Evolutionary conservation across 2,888 invertebrate genomes (phyloP), one percentile per base, ranked within the genome.

Genomic region (Drosophila colorata): DNA sequence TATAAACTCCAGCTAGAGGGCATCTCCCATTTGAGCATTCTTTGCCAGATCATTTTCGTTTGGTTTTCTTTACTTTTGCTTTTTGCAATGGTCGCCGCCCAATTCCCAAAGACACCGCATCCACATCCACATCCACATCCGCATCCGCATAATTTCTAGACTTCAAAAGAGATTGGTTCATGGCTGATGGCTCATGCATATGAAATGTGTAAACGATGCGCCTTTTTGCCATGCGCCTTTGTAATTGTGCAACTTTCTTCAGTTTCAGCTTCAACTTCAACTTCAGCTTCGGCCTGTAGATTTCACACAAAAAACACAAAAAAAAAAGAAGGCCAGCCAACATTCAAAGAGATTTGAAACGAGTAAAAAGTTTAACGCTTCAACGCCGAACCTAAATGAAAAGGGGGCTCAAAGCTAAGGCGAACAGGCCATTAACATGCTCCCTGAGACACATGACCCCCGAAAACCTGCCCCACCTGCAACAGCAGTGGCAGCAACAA

Each of bases 241-340:
- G 86, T 87, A 76, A 73, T 88, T 88, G 85, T 87, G 87, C 84
- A 87, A 71, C 87, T 80, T 80, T 84, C 84, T 67, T 70, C 72
- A 52, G 65, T 37, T 55, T 67, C 52, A 33, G 66, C 33, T 28
- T 31, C 20, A 28, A 25, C 25, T 7, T 25, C 25, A 2, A n/a
- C 38, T 16, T 28, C n/a, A 18, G 20, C 18, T 35, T 38, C 18
- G 18, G 48, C 16, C 44, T 5, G 13, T 37, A 11, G 20, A 41
- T 13, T n/a, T 41, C 33, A 20, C 18, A 56, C 56, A 53, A 25
- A 69, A 46, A 57, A 33, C 14, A 43, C n/a, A n/a, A 51, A 35
- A 18, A 53, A 13, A 28, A 53, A 46, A 52, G 61, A 67, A 60
- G 49, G 56, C 48, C 55, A 49, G 57, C 47, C 37, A 49, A 37